Conservation (phyloP, 2,113 vertebrate genomes). For the Tetraodon nigroviridis region DNA sequence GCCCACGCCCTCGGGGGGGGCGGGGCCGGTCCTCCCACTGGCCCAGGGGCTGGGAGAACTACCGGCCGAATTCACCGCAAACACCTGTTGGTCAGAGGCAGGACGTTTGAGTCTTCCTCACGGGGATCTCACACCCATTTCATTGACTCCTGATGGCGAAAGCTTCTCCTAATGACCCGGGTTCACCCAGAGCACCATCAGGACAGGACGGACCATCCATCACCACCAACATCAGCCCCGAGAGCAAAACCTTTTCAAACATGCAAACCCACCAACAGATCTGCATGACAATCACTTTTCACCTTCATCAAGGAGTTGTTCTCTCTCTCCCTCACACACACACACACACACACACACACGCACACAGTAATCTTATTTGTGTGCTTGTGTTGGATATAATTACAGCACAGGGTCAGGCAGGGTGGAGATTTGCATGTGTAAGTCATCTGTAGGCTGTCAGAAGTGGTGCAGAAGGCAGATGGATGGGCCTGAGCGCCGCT, state of each 20-base stretch:
- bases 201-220: constrained; percentile 56
- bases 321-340: background rate
- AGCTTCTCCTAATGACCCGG: constrained; percentile 51
- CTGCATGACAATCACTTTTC: constrained; percentile 99
- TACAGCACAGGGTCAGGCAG: constrained; percentile 88
- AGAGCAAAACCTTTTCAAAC: constrained; percentile 87
- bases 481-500: constrained; percentile 77
- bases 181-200: constrained; percentile 28
- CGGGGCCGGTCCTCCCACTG: constrained; percentile 78
- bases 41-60: constrained; percentile 77
- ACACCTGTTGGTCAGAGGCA: constrained; percentile 75
- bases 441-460: constrained; percentile 98
- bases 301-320: constrained; percentile 89
- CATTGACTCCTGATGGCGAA: constrained; percentile 43
- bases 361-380: constrained; percentile 93
- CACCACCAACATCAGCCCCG: constrained; percentile 73
- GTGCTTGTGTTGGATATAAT: constrained; percentile 95
- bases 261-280: constrained; percentile 79
- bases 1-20: constrained; percentile 82
- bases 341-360: constrained; percentile 19
- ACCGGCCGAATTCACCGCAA: constrained; percentile 84
- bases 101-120: background rate
- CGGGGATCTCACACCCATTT: constrained; percentile 28
- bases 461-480: constrained; percentile 89
- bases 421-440: constrained; percentile 97